phyloP scores from a whole-genome alignment of 2,797 vertebrate genomes.

The Myotis planiceps region DNA sequence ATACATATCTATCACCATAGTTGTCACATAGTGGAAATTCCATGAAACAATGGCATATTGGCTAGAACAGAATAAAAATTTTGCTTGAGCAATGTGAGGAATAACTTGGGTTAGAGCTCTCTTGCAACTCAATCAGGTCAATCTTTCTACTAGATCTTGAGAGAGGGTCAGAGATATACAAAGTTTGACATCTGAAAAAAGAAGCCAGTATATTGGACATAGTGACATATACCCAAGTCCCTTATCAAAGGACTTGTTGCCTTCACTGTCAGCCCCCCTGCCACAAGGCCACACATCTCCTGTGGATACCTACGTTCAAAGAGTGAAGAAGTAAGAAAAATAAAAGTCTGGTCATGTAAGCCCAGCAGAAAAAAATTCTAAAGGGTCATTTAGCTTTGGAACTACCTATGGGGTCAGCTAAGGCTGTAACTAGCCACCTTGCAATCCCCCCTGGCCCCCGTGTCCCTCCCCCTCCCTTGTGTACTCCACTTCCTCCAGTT shows the following conservation, averaged over 20 bases:
- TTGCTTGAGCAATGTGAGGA: not conserved
- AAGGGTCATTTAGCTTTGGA: not conserved
- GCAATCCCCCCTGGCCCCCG: rapidly evolving
- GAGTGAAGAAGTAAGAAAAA: not conserved
- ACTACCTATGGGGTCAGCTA: rapidly evolving
- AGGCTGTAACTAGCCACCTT: not conserved
- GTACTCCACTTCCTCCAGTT: not conserved
- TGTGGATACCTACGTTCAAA: not conserved
- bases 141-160: not conserved
- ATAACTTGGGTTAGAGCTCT: not conserved
- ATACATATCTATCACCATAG: not conserved
- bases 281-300: not conserved
- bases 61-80: not conserved
- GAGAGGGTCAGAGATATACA: not conserved
- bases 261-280: not conserved
- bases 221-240: not conserved
- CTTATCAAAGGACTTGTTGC: not conserved
- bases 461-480: too few species aligned
- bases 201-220: not conserved
- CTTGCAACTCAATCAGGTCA: not conserved
- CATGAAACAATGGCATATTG: not conserved
- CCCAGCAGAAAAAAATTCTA: not conserved
- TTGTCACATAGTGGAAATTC: not conserved
- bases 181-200: not conserved
- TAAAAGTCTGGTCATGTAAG: not conserved